Evolutionary conservation across 2,113 vertebrate genomes (phyloP), one percentile per base, ranked within the genome.

Genomic region (Myanophis thanlyinensis): DNA sequence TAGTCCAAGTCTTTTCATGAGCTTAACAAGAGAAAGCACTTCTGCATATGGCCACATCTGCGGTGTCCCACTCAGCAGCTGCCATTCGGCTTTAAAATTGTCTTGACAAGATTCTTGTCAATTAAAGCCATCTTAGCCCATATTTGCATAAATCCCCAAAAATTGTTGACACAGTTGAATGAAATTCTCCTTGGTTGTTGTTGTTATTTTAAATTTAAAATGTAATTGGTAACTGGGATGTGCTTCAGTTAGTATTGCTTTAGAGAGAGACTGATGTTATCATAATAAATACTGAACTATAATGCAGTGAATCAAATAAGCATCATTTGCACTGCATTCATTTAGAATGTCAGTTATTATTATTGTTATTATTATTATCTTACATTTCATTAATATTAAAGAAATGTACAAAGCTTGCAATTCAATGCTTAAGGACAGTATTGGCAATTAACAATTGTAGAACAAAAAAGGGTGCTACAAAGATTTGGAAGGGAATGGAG

Each of bases 11-110:
- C 30, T 84, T 44, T 54, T 54, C 59, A 73, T 20, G 48, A 46
- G 27, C 40, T 56, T 89, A 84, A 89, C n/a, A 73, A 93, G 89
- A 90, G 59, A 67, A 87, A 89, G 85, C 56, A 30, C 30, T 85
- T 80, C 51, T 59, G 25, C 67, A 62, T 51, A 89, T n/a, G 49
- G 86, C 62, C 22, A 44, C 92, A 89, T 89, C 51, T 89, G 52
- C 5, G 15, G 88, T 25, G 40, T 35, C 5, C 49, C n/a, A 85
- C 3, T 7, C 44, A 93, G 85, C 87, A 91, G 52, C 90, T 93
- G 67, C 86, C 15, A 44, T 89, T 52, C 52, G 49, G 35, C 52
- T 89, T 85, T 84, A 89, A 91, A 91, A n/a, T 7, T n/a, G 8
- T 54, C 51, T 56, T 56, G 27, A 56, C 51, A 85, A 91, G 59